Conservation (phyloP, 2,113 vertebrate genomes). For the Percina caprodes region DNA sequence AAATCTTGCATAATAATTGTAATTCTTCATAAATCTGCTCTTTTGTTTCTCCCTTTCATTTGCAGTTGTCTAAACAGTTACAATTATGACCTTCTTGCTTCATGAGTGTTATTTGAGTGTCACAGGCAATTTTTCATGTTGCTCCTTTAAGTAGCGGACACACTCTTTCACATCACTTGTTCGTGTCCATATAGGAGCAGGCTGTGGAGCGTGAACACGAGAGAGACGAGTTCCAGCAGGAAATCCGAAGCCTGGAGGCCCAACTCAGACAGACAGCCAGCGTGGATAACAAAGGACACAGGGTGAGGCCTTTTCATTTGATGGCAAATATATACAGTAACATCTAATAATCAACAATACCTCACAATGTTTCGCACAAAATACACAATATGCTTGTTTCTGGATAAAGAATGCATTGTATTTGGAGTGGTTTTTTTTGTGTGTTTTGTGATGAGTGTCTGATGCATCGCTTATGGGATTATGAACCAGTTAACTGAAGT, state of each 20-base stretch:
- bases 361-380: background rate
- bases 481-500: background rate
- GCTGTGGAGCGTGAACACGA: conserved; percentile 95
- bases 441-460: conserved; percentile 1
- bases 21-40: background rate
- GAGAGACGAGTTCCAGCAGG: conserved; percentile 96
- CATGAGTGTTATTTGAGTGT: background rate
- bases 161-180: conserved; percentile 1
- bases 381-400: background rate
- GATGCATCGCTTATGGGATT: background rate
- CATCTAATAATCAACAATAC: background rate
- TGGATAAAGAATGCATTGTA: background rate
- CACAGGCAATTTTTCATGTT: background rate
- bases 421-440: conserved; percentile 12
- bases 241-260: conserved; percentile 92
- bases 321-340: background rate
- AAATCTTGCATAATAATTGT: background rate
- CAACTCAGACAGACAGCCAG: conserved; percentile 83
- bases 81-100: background rate
- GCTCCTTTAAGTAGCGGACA: background rate
- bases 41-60: background rate
- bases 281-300: conserved; percentile 73
- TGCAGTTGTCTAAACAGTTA: background rate
- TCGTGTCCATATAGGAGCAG: conserved; percentile 86
- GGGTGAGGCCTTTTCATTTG: conserved; percentile 78